Evolutionary conservation across 2,797 vertebrate genomes (phyloP).

Genomic region (Danionella dracula): DNA sequence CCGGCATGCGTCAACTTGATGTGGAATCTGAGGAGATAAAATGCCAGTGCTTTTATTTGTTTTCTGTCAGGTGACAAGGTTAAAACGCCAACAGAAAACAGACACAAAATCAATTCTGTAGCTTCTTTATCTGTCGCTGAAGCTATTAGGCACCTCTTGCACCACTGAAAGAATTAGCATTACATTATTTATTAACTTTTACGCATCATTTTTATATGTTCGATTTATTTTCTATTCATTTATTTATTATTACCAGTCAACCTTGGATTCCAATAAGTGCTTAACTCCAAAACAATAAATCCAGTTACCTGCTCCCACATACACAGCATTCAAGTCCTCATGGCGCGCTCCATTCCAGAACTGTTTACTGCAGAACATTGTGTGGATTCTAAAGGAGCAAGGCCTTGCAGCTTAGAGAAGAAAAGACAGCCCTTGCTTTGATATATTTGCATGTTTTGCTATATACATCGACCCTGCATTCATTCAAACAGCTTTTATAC

Average conservation of each 20-base stretch:
- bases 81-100: constrained; percentile 15
- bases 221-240: neutral
- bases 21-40: constrained; percentile 11
- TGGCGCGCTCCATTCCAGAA: neutral
- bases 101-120: constrained; percentile 34
- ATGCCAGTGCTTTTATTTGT: constrained; percentile 24
- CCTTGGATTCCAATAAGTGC: neutral
- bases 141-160: constrained; percentile 40
- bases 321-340: neutral
- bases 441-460: neutral
- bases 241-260: constrained; percentile 10
- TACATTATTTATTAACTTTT: neutral
- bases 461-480: neutral
- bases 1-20: neutral
- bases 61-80: constrained; percentile 31
- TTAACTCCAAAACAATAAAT: neutral
- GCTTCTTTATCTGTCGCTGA: constrained; percentile 20
- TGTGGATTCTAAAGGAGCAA: neutral
- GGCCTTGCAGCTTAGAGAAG: neutral
- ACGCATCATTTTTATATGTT: neutral
- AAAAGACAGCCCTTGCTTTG: neutral
- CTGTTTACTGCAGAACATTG: constrained; percentile 7
- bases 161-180: neutral
- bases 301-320: neutral
- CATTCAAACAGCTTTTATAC: neutral